Conservation (phyloP, 2,113 vertebrate species). For the Promerops cafer region DNA sequence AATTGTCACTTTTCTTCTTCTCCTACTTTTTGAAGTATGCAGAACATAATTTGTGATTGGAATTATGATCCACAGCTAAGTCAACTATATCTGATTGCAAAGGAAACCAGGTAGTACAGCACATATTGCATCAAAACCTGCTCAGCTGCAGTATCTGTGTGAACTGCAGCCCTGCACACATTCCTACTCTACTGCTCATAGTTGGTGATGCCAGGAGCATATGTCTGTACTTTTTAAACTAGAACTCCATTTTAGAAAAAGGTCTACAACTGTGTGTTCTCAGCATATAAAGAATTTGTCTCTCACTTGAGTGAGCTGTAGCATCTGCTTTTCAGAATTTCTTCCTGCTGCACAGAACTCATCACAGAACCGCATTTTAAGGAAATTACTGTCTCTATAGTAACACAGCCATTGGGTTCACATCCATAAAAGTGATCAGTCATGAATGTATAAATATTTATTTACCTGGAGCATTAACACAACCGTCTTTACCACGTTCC, state of each 20-base stretch:
- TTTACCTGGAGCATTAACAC: slow-evolving; percentile 97
- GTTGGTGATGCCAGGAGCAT: background rate
- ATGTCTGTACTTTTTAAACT: background rate
- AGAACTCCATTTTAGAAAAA: background rate
- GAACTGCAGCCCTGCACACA: background rate
- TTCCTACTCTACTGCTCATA: background rate
- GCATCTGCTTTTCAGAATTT: background rate
- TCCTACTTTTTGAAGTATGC: background rate
- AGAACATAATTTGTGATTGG: background rate
- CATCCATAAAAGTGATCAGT: background rate
- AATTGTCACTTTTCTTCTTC: background rate
- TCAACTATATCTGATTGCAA: background rate
- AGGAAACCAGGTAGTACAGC: background rate
- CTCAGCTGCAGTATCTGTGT: background rate
- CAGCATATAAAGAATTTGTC: background rate
- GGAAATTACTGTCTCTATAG: background rate
- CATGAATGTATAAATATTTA: background rate
- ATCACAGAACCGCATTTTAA: background rate
- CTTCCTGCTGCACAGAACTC: background rate
- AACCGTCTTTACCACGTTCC: slow-evolving; percentile 97
- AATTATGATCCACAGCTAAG: background rate
- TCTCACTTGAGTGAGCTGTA: background rate
- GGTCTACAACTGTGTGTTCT: background rate
- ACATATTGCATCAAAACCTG: background rate
- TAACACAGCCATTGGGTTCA: background rate